These are phyloP conservation scores for Ips nitidus DNA, from an alignment of 1,140 invertebrate species.

Conservation along the genomic window DNA sequence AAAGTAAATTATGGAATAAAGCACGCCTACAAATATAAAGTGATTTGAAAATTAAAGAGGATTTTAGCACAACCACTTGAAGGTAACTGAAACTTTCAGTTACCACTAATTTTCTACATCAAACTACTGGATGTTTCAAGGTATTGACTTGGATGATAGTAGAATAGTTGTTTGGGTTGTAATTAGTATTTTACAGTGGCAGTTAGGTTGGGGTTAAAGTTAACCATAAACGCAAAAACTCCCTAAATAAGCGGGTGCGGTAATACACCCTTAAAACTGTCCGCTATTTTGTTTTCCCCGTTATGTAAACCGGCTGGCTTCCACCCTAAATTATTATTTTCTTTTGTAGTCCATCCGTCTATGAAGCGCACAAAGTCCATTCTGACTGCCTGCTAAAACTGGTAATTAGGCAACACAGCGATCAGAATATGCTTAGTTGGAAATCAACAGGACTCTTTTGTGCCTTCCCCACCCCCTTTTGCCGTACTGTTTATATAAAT, in stretches of 20 bases:
- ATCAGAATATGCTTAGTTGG: constrained; percentile 12
- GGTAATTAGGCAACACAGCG: not conserved
- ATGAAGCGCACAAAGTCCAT: constrained; percentile 6
- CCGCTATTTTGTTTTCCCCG: constrained; percentile 17
- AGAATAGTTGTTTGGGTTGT: too few species aligned
- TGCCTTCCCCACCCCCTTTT: too few species aligned
- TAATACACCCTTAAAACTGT: constrained; percentile 22
- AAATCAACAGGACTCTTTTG: constrained; percentile 10
- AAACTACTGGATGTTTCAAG: too few species aligned
- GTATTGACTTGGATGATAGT: too few species aligned
- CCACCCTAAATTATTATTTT: constrained; percentile 28
- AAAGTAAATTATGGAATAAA: constrained; percentile 35
- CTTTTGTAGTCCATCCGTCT: constrained; percentile 6
- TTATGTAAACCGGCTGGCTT: constrained; percentile 22
- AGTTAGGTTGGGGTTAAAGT: too few species aligned
- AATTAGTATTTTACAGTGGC: too few species aligned
- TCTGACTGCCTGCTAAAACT: not conserved
- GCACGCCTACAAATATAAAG: constrained; percentile 9
- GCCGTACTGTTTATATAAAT: constrained; percentile 25
- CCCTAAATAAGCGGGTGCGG: not conserved
- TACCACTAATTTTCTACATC: too few species aligned
- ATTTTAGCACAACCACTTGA: not conserved
- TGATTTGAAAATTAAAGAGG: constrained; percentile 7
- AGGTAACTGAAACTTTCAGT: not conserved
- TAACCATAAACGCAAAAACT: not conserved